phyloP scores from a whole-genome alignment of 2,888 invertebrate species.

The Eupithecia inturbata region DNA sequence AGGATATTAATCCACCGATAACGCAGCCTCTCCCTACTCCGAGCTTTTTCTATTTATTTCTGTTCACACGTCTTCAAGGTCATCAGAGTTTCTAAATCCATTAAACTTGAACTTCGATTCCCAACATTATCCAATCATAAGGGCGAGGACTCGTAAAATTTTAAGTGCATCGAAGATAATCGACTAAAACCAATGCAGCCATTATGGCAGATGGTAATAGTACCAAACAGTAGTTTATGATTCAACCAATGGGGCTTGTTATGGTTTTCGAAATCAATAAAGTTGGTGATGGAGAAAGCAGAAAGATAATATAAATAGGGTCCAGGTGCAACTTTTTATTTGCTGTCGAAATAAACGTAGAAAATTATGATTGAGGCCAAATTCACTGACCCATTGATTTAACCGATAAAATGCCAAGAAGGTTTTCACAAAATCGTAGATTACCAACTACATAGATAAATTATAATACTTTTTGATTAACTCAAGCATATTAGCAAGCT shows the following conservation, averaged over 20 bases:
- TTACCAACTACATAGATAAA: no score
- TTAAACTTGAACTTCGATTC: constrained; percentile 36
- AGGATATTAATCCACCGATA: not conserved
- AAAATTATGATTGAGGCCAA: not conserved
- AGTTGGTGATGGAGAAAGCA: constrained; percentile 4
- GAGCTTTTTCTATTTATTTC: not conserved
- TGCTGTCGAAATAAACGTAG: not conserved
- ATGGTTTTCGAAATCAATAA: constrained; percentile 10
- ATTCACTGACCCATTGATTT: not conserved
- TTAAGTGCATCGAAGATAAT: constrained; percentile 21
- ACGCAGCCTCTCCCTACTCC: not conserved
- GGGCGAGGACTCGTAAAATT: constrained; percentile 36
- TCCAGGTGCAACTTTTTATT: not conserved
- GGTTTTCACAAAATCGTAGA: not conserved
- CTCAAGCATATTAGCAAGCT: no score
- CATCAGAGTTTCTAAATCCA: constrained; percentile 9
- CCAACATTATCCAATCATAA: constrained; percentile 31
- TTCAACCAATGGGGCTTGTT: not conserved
- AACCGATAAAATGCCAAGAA: not conserved
- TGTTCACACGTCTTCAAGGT: constrained; percentile 4
- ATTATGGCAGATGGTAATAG: not conserved
- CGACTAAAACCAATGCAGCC: constrained; percentile 9
- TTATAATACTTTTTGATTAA: no score
- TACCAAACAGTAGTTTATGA: constrained; percentile 10
- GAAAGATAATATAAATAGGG: not conserved